Evolutionary conservation across 2,888 invertebrate species (phyloP).

Genomic region (Ophion obscuratus): DNA sequence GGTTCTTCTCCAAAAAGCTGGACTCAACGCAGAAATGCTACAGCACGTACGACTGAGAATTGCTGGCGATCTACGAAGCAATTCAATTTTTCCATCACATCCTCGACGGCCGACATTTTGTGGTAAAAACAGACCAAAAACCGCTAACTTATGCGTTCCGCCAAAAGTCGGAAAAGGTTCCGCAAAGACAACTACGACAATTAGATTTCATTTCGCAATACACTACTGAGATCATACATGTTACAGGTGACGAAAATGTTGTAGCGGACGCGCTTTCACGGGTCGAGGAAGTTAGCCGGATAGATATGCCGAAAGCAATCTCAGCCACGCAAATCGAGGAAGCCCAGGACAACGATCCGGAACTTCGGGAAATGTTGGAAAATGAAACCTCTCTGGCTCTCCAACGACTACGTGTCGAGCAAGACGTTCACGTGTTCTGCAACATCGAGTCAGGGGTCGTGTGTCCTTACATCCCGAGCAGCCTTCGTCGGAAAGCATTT

Average conservation of each 20-base stretch:
- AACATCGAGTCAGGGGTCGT: slow-evolving; percentile 19
- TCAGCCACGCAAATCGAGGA: background rate
- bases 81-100: background rate
- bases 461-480: slow-evolving; percentile 24
- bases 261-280: slow-evolving; percentile 17
- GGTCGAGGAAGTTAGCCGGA: background rate
- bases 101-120: slow-evolving; percentile 1
- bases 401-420: slow-evolving; percentile 11
- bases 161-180: background rate
- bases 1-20: slow-evolving; percentile 12
- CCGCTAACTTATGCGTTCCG: slow-evolving; percentile 3
- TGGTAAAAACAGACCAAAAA: slow-evolving; percentile 13
- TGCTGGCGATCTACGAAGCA: slow-evolving; percentile 4
- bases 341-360: slow-evolving; percentile 8
- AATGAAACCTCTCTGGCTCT: slow-evolving; percentile 14
- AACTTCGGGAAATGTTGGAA: background rate
- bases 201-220: slow-evolving; percentile 4
- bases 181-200: slow-evolving; percentile 4
- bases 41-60: background rate
- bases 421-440: slow-evolving; percentile 7
- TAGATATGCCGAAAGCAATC: slow-evolving; percentile 9
- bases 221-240: background rate
- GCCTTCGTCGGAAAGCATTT: background rate
- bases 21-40: background rate
- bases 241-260: slow-evolving; percentile 3